Conservation (phyloP, 2,888 invertebrate species). For the Hanleya hanleyi region DNA sequence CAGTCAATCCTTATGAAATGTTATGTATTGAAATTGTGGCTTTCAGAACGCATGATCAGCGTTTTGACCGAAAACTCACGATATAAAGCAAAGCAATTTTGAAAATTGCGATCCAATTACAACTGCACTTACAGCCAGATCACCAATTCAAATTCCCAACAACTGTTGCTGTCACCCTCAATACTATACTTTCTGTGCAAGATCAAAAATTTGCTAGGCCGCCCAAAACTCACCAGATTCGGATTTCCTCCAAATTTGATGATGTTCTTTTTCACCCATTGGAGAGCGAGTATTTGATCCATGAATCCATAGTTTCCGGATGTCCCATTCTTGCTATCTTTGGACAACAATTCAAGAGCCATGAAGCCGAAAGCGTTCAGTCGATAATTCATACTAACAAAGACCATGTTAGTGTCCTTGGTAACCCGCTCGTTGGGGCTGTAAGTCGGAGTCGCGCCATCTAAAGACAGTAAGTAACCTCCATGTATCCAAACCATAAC, state of each 20-base stretch:
- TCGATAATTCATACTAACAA: conserved; percentile 90
- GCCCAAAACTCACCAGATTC: conserved; percentile 3
- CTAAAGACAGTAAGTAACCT: conserved; percentile 50
- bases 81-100: too few relatives aligned
- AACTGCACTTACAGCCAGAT: too few relatives aligned
- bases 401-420: conserved; percentile 85
- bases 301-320: conserved; percentile 61
- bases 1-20: too few relatives aligned
- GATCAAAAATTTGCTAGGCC: too few relatives aligned
- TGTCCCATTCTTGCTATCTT: conserved; percentile 36
- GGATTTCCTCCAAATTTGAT: conserved; percentile 54
- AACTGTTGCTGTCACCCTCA: too few relatives aligned
- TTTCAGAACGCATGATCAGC: too few relatives aligned
- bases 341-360: conserved; percentile 76
- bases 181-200: too few relatives aligned
- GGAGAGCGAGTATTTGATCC: conserved; percentile 53
- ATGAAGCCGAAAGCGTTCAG: conserved; percentile 84
- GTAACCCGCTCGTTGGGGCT: conserved; percentile 84
- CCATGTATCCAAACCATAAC: conserved; percentile 71
- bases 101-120: too few relatives aligned
- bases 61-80: too few relatives aligned
- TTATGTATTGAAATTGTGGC: too few relatives aligned
- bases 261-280: conserved; percentile 58
- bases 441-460: conserved; percentile 45
- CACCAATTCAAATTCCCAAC: too few relatives aligned